Evolutionary conservation across 2,888 invertebrate genomes (phyloP), one percentile per base, ranked within the genome.

Genomic region (Hetaerina titia): DNA sequence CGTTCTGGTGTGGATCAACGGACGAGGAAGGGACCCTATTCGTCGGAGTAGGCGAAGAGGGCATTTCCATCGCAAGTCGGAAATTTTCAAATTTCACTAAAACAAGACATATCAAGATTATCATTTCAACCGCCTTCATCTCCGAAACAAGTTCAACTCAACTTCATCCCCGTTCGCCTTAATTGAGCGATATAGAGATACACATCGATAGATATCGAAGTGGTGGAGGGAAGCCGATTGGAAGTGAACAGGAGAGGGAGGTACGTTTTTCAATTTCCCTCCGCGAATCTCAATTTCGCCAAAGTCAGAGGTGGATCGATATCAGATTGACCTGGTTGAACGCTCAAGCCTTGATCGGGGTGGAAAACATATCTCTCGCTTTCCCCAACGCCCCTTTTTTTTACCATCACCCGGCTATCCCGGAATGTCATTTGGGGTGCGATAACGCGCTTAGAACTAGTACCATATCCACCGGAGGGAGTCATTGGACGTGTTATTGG

Each of bases 271-370:
- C 81, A 81, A 81, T 81, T 81, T 81, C 81, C 81, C 31, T 4
- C 81, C 9, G 81, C 81, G 81, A 13, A 81, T 81, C 81, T 81
- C 81, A 81, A 81, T 81, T 81, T 81, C 31, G 81, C 31, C 31
- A 69, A 69, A 69, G 69, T n/a, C n/a, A n/a, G 69, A 19, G 81
- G n/a, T 31, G 81, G 31, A 81, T 81, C 69, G 31, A 81, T 81
- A 81, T 31, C n/a, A 11, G 25, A 22, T 6, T 11, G 81, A 31
- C 81, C 81, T 81, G 31, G 74, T 9, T 81, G 81, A 13, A 31
- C 25, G 81, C 81, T 81, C 81, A 81, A 81, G 9, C 69, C 1
- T 69, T n/a, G n/a, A n/a, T 69, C 22, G 69, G 45, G 45, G 45
- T 45, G 45, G n/a, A 31, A 13, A 13, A 22, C 81, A 31, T 31